Evolutionary conservation across 2,113 vertebrate genomes (phyloP).

Genomic region (Vicugna pacos): DNA sequence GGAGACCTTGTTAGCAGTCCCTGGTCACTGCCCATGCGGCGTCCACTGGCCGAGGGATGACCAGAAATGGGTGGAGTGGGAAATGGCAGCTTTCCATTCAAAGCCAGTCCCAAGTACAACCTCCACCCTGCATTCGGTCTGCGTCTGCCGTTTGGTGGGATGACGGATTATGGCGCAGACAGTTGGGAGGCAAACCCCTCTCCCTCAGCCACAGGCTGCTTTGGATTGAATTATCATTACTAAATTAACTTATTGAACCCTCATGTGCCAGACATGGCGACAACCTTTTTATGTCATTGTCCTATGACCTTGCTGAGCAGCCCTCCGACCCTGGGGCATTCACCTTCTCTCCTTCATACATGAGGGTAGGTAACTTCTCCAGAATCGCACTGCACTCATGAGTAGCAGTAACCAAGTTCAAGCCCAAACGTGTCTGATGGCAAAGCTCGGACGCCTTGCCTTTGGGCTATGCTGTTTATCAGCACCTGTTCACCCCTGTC

Average conservation of each 20-base stretch:
- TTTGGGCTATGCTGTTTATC: fast-evolving
- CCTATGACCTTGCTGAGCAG: background rate
- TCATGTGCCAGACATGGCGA: background rate
- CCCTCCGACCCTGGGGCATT: background rate
- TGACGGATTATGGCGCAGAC: background rate
- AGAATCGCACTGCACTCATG: fast-evolving
- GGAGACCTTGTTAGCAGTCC: background rate
- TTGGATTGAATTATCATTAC: too few species aligned
- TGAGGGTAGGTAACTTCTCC: background rate
- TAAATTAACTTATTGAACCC: background rate
- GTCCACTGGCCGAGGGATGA: background rate
- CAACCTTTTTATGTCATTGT: background rate
- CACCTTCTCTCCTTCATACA: background rate
- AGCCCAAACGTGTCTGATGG: background rate
- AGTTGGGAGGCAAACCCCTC: background rate
- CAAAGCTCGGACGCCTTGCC: background rate
- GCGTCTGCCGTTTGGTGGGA: background rate
- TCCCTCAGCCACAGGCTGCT: background rate
- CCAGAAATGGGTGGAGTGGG: fast-evolving
- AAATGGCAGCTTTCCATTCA: background rate
- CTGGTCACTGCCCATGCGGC: background rate
- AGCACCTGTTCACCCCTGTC: background rate
- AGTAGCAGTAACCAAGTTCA: background rate
- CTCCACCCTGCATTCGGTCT: fast-evolving
- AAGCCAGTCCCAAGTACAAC: too few species aligned